These are phyloP conservation scores for Brachyhypopomus occidentalis DNA, from an alignment of 2,113 vertebrate genomes.

Conservation along the genomic window DNA sequence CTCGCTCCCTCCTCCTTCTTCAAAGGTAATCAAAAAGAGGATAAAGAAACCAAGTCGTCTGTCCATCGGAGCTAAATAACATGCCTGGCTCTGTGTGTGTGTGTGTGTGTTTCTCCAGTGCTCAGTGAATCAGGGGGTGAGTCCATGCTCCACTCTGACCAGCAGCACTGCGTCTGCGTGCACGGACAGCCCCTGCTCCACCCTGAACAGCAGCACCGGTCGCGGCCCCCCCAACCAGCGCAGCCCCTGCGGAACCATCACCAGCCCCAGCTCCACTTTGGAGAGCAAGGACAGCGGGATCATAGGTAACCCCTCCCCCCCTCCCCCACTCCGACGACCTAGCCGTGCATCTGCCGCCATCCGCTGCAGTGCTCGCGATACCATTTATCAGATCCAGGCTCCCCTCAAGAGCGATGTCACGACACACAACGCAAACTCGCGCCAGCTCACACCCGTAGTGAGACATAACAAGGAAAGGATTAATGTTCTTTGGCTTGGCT, in stretches of 20 bases:
- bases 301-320: slow-evolving; percentile 82
- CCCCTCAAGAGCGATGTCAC: slow-evolving; percentile 11
- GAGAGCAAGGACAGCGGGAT: slow-evolving; percentile 99
- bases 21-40: too few relatives aligned
- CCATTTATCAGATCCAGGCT: background rate
- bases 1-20: too few relatives aligned
- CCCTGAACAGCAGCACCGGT: slow-evolving; percentile 86
- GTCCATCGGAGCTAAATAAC: too few relatives aligned
- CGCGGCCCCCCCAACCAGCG: slow-evolving; percentile 76
- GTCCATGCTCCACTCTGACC: slow-evolving; percentile 90
- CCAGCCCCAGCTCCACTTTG: slow-evolving; percentile 95
- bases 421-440: slow-evolving; percentile 16
- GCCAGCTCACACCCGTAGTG: background rate
- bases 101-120: slow-evolving; percentile 45
- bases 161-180: slow-evolving; percentile 94
- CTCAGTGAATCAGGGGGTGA: slow-evolving; percentile 53
- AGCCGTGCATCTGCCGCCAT: background rate
- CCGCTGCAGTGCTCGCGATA: background rate
- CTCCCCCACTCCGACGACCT: background rate
- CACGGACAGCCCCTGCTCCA: slow-evolving; percentile 96
- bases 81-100: background rate
- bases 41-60: too few relatives aligned
- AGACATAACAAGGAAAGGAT: background rate
- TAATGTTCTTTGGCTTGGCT: slow-evolving; percentile 1
- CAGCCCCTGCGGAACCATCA: slow-evolving; percentile 93